phyloP scores from a whole-genome alignment of 2,113 vertebrate species.

The Passer domesticus region DNA sequence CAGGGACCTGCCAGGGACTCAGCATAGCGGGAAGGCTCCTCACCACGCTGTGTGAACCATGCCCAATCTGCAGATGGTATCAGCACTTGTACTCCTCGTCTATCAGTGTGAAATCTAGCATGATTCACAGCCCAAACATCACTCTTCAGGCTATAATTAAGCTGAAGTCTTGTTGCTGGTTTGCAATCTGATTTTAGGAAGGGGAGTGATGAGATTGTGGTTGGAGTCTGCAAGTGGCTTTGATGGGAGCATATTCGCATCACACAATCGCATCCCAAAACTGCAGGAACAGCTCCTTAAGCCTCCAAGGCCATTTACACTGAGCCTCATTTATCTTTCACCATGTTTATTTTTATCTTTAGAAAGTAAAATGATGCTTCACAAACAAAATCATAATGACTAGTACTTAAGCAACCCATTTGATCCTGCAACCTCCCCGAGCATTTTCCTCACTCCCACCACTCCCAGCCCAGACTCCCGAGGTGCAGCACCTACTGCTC shows the following conservation, averaged over 20 bases:
- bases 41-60: background rate
- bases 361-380: background rate
- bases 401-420: background rate
- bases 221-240: background rate
- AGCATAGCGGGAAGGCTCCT: background rate
- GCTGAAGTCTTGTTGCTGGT: constrained; percentile 58
- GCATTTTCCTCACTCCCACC: background rate
- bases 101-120: constrained; percentile 44
- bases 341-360: background rate
- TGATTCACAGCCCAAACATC: constrained; percentile 72
- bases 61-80: constrained; percentile 12
- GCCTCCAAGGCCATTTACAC: background rate
- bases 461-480: background rate
- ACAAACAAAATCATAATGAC: background rate
- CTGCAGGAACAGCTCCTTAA: background rate
- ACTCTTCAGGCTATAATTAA: constrained; percentile 64
- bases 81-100: background rate
- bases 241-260: background rate
- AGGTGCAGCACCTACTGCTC: background rate
- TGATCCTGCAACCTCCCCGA: background rate
- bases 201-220: constrained; percentile 21
- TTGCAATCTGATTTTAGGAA: constrained; percentile 60
- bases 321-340: background rate
- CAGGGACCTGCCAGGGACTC: background rate
- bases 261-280: background rate